A percentile compares a stretch with the other conserved stretches of the same genome.
Evolutionary conservation across 2,113 vertebrate species (phyloP).

Genomic region (Planiliza haematocheilus): DNA sequence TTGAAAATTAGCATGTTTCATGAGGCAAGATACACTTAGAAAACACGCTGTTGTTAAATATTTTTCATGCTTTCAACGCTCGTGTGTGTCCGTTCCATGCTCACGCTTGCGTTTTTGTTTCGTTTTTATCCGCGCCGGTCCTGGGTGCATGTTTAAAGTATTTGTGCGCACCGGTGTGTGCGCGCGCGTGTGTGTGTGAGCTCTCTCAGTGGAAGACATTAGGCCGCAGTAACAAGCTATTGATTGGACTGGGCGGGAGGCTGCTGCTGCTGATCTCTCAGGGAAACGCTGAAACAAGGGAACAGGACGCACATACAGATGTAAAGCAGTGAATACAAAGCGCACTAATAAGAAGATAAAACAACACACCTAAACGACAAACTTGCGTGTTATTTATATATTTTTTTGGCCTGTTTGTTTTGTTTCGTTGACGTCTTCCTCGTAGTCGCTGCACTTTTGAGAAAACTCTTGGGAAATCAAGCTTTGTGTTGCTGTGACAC

Average conservation of each 20-base stretch:
- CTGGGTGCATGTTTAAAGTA: slow-evolving; percentile 13
- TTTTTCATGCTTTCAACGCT: slow-evolving; percentile 27
- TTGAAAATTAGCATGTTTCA: slow-evolving; percentile 68
- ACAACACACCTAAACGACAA: slow-evolving; percentile 17
- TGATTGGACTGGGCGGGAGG: slow-evolving; percentile 61
- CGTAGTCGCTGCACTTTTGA: background rate
- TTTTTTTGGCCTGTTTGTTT: background rate
- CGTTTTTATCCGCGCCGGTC: background rate
- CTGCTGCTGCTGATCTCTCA: slow-evolving; percentile 62
- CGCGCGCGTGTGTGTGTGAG: slow-evolving; percentile 32
- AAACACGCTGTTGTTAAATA: slow-evolving; percentile 30
- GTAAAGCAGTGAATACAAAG: slow-evolving; percentile 34
- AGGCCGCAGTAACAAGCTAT: slow-evolving; percentile 74
- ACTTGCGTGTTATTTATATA: slow-evolving; percentile 9
- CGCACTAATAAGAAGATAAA: slow-evolving; percentile 26
- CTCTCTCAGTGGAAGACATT: slow-evolving; percentile 59
- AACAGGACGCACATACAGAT: slow-evolving; percentile 32
- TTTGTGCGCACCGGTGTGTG: slow-evolving; percentile 10
- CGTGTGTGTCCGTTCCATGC: background rate
- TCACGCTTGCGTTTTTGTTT: background rate
- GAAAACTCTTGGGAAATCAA: slow-evolving; percentile 35
- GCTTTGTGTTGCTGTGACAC: slow-evolving; percentile 12
- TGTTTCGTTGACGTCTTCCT: slow-evolving; percentile 15
- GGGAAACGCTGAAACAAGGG: slow-evolving; percentile 52
- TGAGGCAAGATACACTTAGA: slow-evolving; percentile 10